These are phyloP conservation scores for Nematostella vectensis DNA, from an alignment of 92 coral and sea anemone genomes.

Conservation along the genomic window DNA sequence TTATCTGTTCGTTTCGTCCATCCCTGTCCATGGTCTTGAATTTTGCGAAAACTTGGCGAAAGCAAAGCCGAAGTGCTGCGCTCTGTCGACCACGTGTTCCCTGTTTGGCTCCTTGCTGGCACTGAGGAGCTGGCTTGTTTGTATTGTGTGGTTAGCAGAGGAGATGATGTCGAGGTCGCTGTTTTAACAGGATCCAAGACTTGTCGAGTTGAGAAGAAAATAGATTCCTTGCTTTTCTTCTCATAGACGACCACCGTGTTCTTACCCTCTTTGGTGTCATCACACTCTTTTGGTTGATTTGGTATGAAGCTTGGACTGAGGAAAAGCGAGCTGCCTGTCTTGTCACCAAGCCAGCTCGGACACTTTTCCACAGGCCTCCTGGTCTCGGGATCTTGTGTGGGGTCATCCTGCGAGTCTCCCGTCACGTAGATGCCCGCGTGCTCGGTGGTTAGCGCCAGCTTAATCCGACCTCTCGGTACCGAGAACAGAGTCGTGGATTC, in stretches of 20 bases:
- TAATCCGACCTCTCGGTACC: conserved; percentile 8
- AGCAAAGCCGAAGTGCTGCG: conserved; percentile 23
- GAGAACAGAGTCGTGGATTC: background rate
- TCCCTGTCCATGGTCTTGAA: conserved; percentile 3
- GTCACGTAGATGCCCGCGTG: conserved; percentile 34
- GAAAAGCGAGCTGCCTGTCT: conserved; percentile 8
- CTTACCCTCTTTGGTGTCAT: conserved; percentile 2
- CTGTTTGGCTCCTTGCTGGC: conserved; percentile 4
- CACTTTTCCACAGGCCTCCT: conserved; percentile 13
- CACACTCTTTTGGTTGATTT: background rate
- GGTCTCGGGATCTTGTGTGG: conserved; percentile 7
- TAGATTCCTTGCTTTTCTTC: conserved; percentile 7
- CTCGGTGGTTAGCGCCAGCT: conserved; percentile 21
- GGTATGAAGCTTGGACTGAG: conserved; percentile 18
- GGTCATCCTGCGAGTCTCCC: conserved; percentile 26
- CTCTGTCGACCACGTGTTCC: conserved; percentile 5
- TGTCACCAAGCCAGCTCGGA: conserved; percentile 29
- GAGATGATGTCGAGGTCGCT: conserved; percentile 5
- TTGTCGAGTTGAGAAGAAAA: conserved; percentile 7
- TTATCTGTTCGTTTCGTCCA: conserved; percentile 3
- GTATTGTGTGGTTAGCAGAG: conserved; percentile 12
- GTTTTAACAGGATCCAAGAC: conserved; percentile 2
- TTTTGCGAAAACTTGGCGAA: conserved; percentile 29
- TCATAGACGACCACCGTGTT: conserved; percentile 6
- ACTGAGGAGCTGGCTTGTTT: conserved; percentile 18